Evolutionary conservation across 2,888 invertebrate species (phyloP).

Genomic region (Sepiola atlantica): DNA sequence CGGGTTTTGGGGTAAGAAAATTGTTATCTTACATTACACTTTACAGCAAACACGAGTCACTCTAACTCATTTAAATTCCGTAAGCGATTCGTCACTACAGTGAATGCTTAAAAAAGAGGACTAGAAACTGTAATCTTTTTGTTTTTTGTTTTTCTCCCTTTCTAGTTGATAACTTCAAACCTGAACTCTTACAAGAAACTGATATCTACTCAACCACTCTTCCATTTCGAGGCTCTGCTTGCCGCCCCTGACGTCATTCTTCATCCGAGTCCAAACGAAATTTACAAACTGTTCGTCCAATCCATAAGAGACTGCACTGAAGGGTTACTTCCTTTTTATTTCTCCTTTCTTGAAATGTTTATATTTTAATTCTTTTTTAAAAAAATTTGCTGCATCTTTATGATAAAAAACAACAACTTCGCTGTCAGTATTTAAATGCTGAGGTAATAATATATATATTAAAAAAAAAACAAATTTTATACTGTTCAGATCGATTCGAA

Average conservation of each 20-base stretch:
- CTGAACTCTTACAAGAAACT: conserved; percentile 81
- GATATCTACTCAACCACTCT: conserved; percentile 80
- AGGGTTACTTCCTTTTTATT: conserved; percentile 76
- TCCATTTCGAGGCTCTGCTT: conserved; percentile 86
- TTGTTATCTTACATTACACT: no score
- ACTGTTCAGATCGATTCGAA: no score
- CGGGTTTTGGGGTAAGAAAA: no score
- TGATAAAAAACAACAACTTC: no score
- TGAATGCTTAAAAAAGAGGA: no score
- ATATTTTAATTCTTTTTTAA: background rate
- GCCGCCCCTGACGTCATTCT: conserved; percentile 85
- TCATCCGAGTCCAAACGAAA: conserved; percentile 84
- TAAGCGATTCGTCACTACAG: no score
- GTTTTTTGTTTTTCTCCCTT: background rate
- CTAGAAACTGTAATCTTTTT: no score
- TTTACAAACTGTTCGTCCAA: conserved; percentile 85
- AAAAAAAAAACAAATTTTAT: no score
- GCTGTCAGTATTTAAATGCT: no score
- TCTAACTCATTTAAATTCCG: no score
- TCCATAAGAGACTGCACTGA: conserved; percentile 86
- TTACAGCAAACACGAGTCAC: no score
- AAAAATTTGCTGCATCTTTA: background rate
- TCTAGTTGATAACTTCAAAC: conserved; percentile 81
- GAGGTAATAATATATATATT: no score
- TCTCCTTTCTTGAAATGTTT: background rate